Conservation (phyloP, 2,113 vertebrate genomes). For the Podarcis muralis region DNA sequence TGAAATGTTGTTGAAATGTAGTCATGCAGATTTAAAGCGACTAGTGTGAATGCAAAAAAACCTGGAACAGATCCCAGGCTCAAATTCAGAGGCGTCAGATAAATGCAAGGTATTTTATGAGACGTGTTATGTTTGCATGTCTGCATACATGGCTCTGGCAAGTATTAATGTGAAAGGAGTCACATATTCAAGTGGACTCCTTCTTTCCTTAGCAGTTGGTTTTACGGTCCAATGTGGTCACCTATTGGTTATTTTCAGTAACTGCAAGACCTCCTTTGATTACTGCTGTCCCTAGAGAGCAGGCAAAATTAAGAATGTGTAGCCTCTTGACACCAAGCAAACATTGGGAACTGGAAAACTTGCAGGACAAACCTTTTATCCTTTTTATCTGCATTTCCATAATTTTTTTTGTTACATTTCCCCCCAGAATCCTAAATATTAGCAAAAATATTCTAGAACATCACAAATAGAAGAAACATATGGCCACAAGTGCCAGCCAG, state of each 20-base stretch:
- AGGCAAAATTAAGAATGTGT: background rate
- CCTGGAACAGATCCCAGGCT: background rate
- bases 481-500: background rate
- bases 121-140: background rate
- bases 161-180: background rate
- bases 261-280: slow-evolving; percentile 52
- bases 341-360: background rate
- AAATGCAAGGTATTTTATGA: background rate
- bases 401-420: background rate
- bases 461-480: background rate
- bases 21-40: background rate
- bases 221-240: slow-evolving; percentile 76
- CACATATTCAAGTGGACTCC: background rate
- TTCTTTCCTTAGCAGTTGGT: background rate
- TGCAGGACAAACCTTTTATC: accelerated
- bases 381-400: background rate
- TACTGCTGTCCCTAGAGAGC: background rate
- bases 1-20: background rate
- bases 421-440: background rate
- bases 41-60: background rate
- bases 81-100: background rate
- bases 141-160: background rate
- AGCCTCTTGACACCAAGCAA: background rate
- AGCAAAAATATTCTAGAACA: background rate
- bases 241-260: slow-evolving; percentile 69